Conservation (phyloP, 1,140 invertebrate genomes). For the Zaprionus taronus region DNA sequence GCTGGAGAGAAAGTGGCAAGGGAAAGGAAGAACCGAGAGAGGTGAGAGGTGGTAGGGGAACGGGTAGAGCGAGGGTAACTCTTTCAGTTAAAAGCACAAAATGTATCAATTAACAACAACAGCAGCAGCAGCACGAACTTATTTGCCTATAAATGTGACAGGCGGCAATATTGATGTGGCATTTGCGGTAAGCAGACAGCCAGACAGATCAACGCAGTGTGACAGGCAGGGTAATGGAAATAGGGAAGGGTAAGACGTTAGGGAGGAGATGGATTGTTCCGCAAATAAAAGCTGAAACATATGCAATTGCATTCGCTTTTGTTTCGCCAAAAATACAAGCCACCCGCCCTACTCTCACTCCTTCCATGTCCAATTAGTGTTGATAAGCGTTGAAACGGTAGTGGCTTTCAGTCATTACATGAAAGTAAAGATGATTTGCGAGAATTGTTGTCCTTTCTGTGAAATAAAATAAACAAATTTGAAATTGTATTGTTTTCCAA, state of each 20-base stretch:
- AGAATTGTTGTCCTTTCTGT: no score
- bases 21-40: not conserved
- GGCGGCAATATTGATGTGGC: conserved; percentile 27
- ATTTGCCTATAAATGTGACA: conserved; percentile 33
- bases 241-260: not conserved
- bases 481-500: no score
- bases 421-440: no score
- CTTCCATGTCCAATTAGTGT: conserved; percentile 45
- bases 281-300: not conserved
- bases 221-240: not conserved
- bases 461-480: no score
- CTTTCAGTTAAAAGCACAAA: conserved; percentile 42
- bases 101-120: conserved; percentile 46
- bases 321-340: conserved; percentile 45
- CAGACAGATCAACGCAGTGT: not conserved
- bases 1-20: not conserved
- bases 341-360: not conserved
- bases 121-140: conserved; percentile 11
- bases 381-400: conserved; percentile 47
- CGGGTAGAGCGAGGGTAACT: conserved; percentile 4
- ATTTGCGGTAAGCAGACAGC: conserved; percentile 5
- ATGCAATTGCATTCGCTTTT: conserved; percentile 5
- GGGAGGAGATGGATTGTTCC: not conserved
- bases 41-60: not conserved
- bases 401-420: no score